Percentiles rank a stretch among this genome's conserved stretches.
phyloP scores from a whole-genome alignment of 2,888 invertebrate genomes.

The Taenaris catops region DNA sequence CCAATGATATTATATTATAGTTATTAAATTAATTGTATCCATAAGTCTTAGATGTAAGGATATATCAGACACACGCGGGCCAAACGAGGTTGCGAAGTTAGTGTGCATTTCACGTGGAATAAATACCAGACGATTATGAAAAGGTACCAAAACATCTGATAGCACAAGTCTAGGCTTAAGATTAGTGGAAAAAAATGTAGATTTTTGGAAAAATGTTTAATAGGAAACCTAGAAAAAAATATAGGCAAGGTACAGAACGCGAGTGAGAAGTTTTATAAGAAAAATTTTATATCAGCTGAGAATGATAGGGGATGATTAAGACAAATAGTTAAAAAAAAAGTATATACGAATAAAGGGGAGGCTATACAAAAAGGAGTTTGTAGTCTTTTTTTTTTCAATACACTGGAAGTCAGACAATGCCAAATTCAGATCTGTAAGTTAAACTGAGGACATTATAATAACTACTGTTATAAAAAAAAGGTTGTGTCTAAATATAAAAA shows the following conservation, averaged over 20 bases:
- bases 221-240: conserved; percentile 46
- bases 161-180: conserved; percentile 61
- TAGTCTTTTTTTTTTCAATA: conserved; percentile 34
- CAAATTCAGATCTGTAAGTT: conserved; percentile 57
- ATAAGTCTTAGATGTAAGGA: conserved; percentile 37
- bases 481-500: conserved; percentile 75
- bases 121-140: conserved; percentile 22
- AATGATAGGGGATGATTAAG: conserved; percentile 37
- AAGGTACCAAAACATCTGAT: conserved; percentile 30
- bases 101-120: conserved; percentile 26
- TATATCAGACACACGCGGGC: conserved; percentile 67
- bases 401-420: conserved; percentile 50
- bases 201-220: conserved; percentile 77
- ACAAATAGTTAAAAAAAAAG: conserved; percentile 22
- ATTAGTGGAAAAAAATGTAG: conserved; percentile 65
- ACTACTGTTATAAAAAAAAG: conserved; percentile 65
- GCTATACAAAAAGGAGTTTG: conserved; percentile 37
- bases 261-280: conserved; percentile 62
- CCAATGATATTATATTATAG: too few relatives aligned
- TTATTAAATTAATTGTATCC: too few relatives aligned
- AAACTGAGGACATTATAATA: conserved; percentile 33
- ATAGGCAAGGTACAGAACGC: conserved; percentile 44
- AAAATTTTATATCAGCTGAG: conserved; percentile 54
- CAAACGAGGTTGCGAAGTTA: conserved; percentile 59
- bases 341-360: conserved; percentile 32